Evolutionary conservation across 2,113 vertebrate genomes (phyloP), one percentile per base, ranked within the genome.

Genomic region (Zosterops borbonicus): DNA sequence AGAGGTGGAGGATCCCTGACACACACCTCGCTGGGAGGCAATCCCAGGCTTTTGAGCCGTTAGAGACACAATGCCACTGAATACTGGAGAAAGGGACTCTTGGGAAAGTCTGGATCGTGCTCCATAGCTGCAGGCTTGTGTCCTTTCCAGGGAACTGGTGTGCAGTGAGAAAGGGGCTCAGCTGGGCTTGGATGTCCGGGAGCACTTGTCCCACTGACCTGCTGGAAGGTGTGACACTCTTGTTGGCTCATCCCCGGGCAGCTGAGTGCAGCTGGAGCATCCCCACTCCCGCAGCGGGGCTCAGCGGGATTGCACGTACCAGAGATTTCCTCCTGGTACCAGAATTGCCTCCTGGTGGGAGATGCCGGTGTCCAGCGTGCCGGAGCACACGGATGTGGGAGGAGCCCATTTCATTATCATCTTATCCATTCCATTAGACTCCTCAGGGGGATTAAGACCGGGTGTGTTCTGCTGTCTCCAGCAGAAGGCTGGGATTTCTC

Each of bases 251-350:
- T 39, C 29, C 42, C n/a, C 1, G 0, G 20, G 64, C n/a, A 49
- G 35, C 65, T 39, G 56, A 21, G 18, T 29, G 22, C 47, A 46
- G 53, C 69, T 74, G 78, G 65, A 85, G 53, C 74, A 82, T 53
- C 64, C 46, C 37, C 0, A 2, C 39, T 46, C 33, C 60, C 2
- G 0, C 46, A 35, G 55, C 21, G 1, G 74, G 44, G 31, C 71
- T 63, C 14, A 3, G 5, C 0, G 3, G 58, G n/a, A 9, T 4
- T 2, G 1, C 75, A 68, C 1, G 0, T 12, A 14, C 35, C 8
- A 3, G 33, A 24, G 56, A 58, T 13, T 50, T 5, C n/a, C 47
- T 29, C 67, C n/a, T 37, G 5, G 0, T 22, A 23, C 31, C 5
- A 2, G 3, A 1, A 17, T 80, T 65, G 28, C 62, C 37, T 25